Conservation (phyloP, 2,113 vertebrate species). For the Rhinolophus sinicus region DNA sequence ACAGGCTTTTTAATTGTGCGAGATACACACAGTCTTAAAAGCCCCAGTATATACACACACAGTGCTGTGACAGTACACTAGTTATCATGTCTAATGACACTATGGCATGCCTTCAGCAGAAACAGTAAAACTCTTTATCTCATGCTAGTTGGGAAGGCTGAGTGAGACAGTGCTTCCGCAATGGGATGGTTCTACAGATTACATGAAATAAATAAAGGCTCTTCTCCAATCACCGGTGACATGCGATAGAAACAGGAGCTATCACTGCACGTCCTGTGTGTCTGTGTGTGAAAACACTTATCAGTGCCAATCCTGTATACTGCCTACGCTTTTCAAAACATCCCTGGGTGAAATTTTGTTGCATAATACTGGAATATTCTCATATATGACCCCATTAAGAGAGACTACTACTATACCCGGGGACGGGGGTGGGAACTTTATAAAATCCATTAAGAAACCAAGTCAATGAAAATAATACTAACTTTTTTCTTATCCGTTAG, state of each 20-base stretch:
- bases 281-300: background rate
- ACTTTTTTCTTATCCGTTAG: background rate
- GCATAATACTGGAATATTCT: no score
- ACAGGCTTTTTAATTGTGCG: background rate
- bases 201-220: background rate
- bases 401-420: background rate
- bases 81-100: background rate
- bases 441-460: background rate
- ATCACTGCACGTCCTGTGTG: background rate
- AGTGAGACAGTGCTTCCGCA: background rate
- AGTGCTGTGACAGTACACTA: background rate
- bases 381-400: background rate
- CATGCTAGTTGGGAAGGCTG: fast-evolving
- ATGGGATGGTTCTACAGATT: fast-evolving
- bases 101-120: background rate
- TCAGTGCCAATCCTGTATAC: background rate
- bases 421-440: no score
- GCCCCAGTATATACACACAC: background rate
- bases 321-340: background rate
- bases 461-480: background rate
- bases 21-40: background rate
- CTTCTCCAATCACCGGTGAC: background rate
- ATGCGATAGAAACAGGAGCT: background rate
- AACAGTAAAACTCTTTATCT: background rate
- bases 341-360: background rate